Conservation (phyloP, 2,113 vertebrate species). For the Sebastes schlegelii region DNA sequence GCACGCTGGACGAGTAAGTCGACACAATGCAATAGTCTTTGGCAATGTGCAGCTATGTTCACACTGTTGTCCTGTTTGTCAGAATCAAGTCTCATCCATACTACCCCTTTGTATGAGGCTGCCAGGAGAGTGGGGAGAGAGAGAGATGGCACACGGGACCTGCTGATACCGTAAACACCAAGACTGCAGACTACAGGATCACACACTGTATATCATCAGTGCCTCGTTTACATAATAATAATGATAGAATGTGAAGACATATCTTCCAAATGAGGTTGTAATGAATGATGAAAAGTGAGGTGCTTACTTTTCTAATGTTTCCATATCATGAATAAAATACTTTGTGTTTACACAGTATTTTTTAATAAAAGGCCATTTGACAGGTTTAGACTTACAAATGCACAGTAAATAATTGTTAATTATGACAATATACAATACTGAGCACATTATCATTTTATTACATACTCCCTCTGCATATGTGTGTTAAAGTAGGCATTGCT, state of each 20-base stretch:
- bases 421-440: not conserved
- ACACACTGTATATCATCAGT: not conserved
- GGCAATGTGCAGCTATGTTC: not conserved
- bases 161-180: not conserved
- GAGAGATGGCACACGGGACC: not conserved
- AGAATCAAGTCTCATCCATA: constrained; percentile 82
- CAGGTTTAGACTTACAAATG: not conserved
- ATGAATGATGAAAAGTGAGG: not conserved
- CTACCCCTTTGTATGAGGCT: constrained; percentile 79
- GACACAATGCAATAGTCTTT: not conserved
- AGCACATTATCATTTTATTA: not conserved
- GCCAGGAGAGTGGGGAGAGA: not conserved
- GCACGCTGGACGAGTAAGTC: constrained; percentile 65
- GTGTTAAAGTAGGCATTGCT: not conserved
- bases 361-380: not conserved
- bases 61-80: constrained; percentile 16
- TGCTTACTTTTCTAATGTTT: not conserved
- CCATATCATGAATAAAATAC: not conserved
- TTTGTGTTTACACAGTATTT: not conserved
- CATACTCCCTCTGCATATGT: not conserved
- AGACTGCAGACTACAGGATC: not conserved
- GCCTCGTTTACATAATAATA: not conserved
- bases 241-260: constrained; percentile 1
- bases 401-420: not conserved
- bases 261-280: not conserved